Conservation (phyloP, 1,140 invertebrate genomes). For the Drosophila sucinea region DNA sequence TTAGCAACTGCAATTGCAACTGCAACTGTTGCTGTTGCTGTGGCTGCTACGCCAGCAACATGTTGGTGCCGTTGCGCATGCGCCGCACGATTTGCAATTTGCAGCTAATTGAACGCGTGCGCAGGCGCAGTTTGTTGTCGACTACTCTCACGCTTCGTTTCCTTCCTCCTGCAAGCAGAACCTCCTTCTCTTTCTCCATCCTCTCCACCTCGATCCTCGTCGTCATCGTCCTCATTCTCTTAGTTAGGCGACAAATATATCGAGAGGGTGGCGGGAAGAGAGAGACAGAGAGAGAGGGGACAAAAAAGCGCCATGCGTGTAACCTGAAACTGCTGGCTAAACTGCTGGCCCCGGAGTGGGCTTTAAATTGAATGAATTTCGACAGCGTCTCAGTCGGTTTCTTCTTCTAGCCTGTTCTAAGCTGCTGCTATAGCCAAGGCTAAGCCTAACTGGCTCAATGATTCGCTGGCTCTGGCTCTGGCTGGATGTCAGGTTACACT, state of each 20-base stretch:
- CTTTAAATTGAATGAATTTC: constrained; percentile 75
- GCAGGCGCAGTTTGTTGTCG: constrained; percentile 73
- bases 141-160: constrained; percentile 48
- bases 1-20: constrained; percentile 69
- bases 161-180: constrained; percentile 18
- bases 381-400: constrained; percentile 53
- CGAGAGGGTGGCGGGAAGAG: constrained; percentile 1
- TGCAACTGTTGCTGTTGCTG: constrained; percentile 22
- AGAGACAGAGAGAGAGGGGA: background rate
- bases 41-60: constrained; percentile 52
- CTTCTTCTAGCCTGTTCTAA: constrained; percentile 14
- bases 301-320: constrained; percentile 51
- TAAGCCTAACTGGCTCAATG: constrained; percentile 15
- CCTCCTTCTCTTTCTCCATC: background rate
- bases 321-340: constrained; percentile 51
- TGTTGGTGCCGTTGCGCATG: constrained; percentile 74
- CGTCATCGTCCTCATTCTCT: background rate
- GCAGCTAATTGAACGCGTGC: constrained; percentile 81
- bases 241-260: constrained; percentile 63
- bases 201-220: background rate
- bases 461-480: background rate
- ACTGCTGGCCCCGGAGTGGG: constrained; percentile 36
- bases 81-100: constrained; percentile 79
- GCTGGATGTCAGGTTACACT: constrained; percentile 9
- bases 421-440: background rate